These are phyloP conservation scores for Cygnus olor DNA, from an alignment of 2,797 vertebrate species.

Conservation along the genomic window DNA sequence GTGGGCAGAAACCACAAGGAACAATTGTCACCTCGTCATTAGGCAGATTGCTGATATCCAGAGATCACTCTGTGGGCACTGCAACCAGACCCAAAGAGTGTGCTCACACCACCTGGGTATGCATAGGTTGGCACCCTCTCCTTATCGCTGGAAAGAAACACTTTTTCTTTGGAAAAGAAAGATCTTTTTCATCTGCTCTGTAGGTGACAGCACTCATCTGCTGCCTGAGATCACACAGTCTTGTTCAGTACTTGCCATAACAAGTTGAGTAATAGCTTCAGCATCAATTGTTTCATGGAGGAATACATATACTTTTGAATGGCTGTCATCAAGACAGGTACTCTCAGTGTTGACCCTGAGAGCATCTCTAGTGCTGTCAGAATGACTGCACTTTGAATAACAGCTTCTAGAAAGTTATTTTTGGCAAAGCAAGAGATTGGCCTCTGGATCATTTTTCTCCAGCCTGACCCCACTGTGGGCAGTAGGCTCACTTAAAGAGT, in stretches of 20 bases:
- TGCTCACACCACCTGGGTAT: not conserved
- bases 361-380: not conserved
- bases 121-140: not conserved
- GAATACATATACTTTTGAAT: accelerated
- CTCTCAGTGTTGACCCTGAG: not conserved
- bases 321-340: not conserved
- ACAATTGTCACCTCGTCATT: not conserved
- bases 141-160: not conserved
- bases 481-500: no score
- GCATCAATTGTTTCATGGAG: not conserved
- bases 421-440: not conserved
- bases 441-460: not conserved
- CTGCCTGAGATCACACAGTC: not conserved
- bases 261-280: not conserved
- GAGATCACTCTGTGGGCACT: not conserved
- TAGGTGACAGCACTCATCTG: not conserved
- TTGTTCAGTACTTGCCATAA: not conserved
- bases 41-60: not conserved
- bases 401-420: not conserved
- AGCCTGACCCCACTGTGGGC: not conserved
- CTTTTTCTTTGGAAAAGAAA: not conserved
- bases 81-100: not conserved
- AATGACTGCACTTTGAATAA: not conserved
- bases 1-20: not conserved
- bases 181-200: not conserved